A percentile compares a stretch with the other conserved stretches of the same genome.
phyloP scores from a whole-genome alignment of 1,140 invertebrate species.

The Drosophila ogumai region DNA sequence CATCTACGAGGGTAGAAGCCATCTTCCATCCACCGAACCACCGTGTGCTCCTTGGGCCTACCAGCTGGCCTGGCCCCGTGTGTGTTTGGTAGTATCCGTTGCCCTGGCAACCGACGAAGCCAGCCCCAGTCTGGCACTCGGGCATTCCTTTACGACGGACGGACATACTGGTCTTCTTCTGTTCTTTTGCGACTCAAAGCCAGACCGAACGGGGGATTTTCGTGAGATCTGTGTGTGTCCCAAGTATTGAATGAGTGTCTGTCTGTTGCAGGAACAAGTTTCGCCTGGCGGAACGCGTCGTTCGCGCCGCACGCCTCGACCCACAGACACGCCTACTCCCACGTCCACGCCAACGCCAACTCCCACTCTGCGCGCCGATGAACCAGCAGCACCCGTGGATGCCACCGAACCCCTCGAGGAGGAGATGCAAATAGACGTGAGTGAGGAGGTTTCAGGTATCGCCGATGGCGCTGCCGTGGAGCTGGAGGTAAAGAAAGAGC shows the following conservation, averaged over 20 bases:
- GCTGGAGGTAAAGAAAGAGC: constrained; percentile 55
- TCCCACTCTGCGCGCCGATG: constrained; percentile 2
- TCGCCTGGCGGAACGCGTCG: constrained; percentile 56
- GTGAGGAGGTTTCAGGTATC: constrained; percentile 5
- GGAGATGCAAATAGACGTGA: background rate
- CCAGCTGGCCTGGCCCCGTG: constrained; percentile 6
- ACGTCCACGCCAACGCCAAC: background rate
- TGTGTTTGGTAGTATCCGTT: constrained; percentile 40
- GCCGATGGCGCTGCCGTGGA: constrained; percentile 3
- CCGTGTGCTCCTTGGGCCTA: background rate
- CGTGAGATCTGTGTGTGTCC: background rate
- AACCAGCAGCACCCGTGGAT: background rate
- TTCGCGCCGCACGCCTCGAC: constrained; percentile 66
- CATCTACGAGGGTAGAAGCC: constrained; percentile 12
- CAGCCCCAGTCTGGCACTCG: constrained; percentile 3
- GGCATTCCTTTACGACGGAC: constrained; percentile 17
- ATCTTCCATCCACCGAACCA: constrained; percentile 13
- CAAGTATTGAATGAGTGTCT: constrained; percentile 34
- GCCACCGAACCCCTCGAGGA: background rate
- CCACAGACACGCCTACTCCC: constrained; percentile 52
- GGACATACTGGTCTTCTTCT: background rate
- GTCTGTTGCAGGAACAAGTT: constrained; percentile 56
- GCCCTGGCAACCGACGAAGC: constrained; percentile 28
- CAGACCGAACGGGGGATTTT: background rate
- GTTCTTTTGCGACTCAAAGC: background rate